Evolutionary conservation across 2,113 vertebrate genomes (phyloP).

Genomic region (Pedetes capensis): DNA sequence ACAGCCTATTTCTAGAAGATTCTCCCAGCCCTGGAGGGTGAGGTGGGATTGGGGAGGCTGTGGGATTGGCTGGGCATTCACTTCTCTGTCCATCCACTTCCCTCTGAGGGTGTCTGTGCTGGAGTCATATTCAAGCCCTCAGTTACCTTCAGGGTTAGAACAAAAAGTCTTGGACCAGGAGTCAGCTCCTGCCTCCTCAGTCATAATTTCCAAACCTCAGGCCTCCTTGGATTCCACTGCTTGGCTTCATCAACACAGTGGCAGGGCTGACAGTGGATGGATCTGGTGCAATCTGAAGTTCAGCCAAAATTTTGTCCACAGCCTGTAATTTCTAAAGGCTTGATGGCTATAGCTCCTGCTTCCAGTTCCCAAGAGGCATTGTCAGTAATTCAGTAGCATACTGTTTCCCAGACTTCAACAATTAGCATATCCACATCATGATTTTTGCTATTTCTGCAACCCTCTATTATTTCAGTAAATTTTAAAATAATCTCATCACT

Average conservation of each 20-base stretch:
- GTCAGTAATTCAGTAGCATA: background rate
- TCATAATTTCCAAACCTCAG: background rate
- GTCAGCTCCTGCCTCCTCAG: background rate
- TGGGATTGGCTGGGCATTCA: background rate
- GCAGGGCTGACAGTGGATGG: background rate
- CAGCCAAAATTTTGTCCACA: background rate
- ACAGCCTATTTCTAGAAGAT: background rate
- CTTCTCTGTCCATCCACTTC: background rate
- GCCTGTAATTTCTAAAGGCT: conserved; percentile 23
- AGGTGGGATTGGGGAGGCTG: background rate
- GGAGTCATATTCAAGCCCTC: background rate
- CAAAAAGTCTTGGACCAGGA: background rate
- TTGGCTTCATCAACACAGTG: background rate
- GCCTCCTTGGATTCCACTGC: background rate
- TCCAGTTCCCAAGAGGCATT: background rate
- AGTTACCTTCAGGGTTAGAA: background rate
- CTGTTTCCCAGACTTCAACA: background rate
- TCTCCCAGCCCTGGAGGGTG: background rate
- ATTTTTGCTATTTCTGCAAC: background rate
- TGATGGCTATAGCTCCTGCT: background rate
- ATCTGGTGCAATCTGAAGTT: background rate
- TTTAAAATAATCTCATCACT: background rate
- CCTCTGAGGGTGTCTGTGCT: background rate
- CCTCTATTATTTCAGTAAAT: background rate
- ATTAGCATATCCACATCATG: background rate